These are phyloP conservation scores for Sarcophilus harrisii DNA, from an alignment of 2,797 vertebrate genomes.

Conservation along the genomic window DNA sequence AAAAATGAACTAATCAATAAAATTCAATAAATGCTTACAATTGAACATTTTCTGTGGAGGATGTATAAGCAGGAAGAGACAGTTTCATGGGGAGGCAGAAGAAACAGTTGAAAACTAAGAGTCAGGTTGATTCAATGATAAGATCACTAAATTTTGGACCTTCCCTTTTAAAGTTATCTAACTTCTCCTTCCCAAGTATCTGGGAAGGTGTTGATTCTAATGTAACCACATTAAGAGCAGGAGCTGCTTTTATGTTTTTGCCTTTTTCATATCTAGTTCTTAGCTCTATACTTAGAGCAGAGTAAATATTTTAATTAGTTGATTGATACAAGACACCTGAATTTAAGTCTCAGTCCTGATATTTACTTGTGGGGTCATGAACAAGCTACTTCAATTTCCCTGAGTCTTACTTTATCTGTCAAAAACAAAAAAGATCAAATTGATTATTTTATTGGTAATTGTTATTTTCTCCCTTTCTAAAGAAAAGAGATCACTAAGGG, in stretches of 20 bases:
- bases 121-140: neutral
- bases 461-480: neutral
- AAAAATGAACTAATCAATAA: neutral
- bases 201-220: neutral
- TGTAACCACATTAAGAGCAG: neutral
- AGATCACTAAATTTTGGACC: neutral
- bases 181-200: neutral
- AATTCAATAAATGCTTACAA: neutral
- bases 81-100: neutral
- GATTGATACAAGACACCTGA: neutral
- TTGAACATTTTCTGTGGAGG: neutral
- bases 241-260: neutral
- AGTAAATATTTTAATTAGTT: neutral
- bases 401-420: too few relatives aligned
- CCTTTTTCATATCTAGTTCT: neutral
- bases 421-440: neutral
- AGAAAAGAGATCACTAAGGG: neutral
- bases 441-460: neutral
- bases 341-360: neutral
- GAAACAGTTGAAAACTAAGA: neutral
- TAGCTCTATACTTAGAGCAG: neutral
- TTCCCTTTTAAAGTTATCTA: neutral
- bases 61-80: neutral
- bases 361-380: neutral
- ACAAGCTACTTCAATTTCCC: neutral